Evolutionary conservation across 2,888 invertebrate species (phyloP).

Genomic region (Acrocera orbiculus): DNA sequence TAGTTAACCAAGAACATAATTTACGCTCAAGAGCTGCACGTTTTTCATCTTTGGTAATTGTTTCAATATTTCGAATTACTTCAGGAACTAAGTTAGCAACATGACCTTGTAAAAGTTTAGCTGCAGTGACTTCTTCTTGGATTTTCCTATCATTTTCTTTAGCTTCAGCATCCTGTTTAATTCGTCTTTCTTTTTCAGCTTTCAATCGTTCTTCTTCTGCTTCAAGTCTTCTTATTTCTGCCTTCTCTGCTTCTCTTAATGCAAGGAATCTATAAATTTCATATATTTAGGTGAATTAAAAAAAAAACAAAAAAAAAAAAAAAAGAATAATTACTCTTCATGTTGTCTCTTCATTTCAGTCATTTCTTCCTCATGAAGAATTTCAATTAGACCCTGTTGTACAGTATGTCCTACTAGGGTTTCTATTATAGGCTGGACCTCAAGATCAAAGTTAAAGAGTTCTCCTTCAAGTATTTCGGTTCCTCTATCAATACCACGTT

Average conservation of each 20-base stretch:
- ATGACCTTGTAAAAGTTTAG: conserved; percentile 69
- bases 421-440: conserved; percentile 79
- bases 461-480: conserved; percentile 87
- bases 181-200: conserved; percentile 54
- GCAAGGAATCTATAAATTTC: conserved; percentile 23
- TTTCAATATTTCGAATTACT: conserved; percentile 56
- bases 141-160: conserved; percentile 49
- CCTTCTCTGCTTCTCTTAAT: conserved; percentile 62
- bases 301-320: neutral
- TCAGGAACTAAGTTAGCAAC: conserved; percentile 71
- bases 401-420: conserved; percentile 76
- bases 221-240: conserved; percentile 63
- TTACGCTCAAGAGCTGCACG: conserved; percentile 48
- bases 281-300: neutral
- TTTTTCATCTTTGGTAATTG: conserved; percentile 26
- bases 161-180: conserved; percentile 51
- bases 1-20: conserved; percentile 63
- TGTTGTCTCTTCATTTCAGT: conserved; percentile 57
- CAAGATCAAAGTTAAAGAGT: conserved; percentile 83
- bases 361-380: conserved; percentile 84
- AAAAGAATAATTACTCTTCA: conserved; percentile 20
- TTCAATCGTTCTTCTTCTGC: conserved; percentile 54
- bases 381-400: conserved; percentile 77
- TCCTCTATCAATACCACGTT: conserved; percentile 57
- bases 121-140: conserved; percentile 64